Conservation (phyloP, 2,113 vertebrate genomes). For the Rhizomys pruinosus region DNA sequence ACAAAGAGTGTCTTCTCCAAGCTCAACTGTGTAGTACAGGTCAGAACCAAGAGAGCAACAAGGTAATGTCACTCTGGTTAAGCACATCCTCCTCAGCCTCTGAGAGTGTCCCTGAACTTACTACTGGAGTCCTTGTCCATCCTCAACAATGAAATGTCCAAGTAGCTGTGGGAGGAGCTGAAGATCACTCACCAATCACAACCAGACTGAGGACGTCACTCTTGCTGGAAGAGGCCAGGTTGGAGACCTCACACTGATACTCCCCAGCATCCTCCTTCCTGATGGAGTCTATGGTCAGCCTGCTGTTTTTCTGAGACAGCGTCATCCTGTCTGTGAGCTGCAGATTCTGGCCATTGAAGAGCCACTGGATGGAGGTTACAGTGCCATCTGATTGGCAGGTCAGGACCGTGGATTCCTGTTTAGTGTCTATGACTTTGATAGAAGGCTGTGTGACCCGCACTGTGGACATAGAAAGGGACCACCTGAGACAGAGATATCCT, state of each 20-base stretch:
- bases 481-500: background rate
- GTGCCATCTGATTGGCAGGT: background rate
- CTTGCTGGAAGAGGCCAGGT: background rate
- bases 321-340: background rate
- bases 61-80: too few relatives aligned
- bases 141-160: too few relatives aligned
- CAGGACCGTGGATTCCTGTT: background rate
- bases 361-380: background rate
- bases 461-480: background rate
- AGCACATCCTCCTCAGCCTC: too few relatives aligned
- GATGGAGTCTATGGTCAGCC: conserved; percentile 23
- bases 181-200: conserved; percentile 38
- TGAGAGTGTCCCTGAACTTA: too few relatives aligned
- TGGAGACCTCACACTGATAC: conserved; percentile 53
- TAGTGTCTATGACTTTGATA: background rate
- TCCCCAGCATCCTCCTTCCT: background rate
- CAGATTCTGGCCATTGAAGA: background rate
- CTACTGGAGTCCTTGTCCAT: too few relatives aligned
- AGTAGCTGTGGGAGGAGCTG: too few relatives aligned
- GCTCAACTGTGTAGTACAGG: too few relatives aligned
- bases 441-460: background rate
- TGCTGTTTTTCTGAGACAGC: conserved; percentile 39
- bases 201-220: background rate
- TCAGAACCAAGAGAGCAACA: too few relatives aligned
- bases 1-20: too few relatives aligned